Conservation (phyloP, 2,113 vertebrate species). For the Alligator sinensis region DNA sequence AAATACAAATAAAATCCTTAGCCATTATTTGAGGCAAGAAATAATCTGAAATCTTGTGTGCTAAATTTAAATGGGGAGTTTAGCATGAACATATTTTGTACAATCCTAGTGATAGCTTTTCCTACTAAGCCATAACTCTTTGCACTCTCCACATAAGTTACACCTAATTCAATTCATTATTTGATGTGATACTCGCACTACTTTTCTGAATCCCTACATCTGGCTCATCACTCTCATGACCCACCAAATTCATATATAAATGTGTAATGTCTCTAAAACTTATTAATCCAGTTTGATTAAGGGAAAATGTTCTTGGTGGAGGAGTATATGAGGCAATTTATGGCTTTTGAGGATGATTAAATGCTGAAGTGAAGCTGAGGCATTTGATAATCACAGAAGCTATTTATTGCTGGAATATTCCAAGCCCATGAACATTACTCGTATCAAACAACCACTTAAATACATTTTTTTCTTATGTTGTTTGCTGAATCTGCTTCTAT, state of each 20-base stretch:
- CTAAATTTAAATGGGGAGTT: not conserved
- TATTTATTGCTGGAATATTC: slow-evolving; percentile 57
- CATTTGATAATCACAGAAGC: slow-evolving; percentile 36
- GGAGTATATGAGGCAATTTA: slow-evolving; percentile 44
- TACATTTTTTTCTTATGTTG: slow-evolving; percentile 12
- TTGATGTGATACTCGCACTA: not conserved
- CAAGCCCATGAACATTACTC: not conserved
- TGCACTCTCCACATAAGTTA: not conserved
- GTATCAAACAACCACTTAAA: slow-evolving; percentile 4
- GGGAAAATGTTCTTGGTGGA: slow-evolving; percentile 21
- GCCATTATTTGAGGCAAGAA: not conserved
- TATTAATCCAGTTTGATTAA: slow-evolving; percentile 58
- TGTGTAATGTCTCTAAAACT: slow-evolving; percentile 37
- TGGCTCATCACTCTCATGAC: slow-evolving; percentile 11
- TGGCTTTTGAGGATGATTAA: slow-evolving; percentile 53
- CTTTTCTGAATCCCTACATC: slow-evolving; percentile 6
- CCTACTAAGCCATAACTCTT: not conserved
- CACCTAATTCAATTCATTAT: not conserved
- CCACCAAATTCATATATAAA: slow-evolving; percentile 32
- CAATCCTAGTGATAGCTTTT: not conserved
- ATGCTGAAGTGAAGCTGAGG: slow-evolving; percentile 30
- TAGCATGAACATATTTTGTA: not conserved
- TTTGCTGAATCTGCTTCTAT: too few relatives aligned
- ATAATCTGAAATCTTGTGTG: not conserved
- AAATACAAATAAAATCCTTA: not conserved